phyloP scores from a whole-genome alignment of 2,113 vertebrate species.

The Okapia johnstoni region DNA sequence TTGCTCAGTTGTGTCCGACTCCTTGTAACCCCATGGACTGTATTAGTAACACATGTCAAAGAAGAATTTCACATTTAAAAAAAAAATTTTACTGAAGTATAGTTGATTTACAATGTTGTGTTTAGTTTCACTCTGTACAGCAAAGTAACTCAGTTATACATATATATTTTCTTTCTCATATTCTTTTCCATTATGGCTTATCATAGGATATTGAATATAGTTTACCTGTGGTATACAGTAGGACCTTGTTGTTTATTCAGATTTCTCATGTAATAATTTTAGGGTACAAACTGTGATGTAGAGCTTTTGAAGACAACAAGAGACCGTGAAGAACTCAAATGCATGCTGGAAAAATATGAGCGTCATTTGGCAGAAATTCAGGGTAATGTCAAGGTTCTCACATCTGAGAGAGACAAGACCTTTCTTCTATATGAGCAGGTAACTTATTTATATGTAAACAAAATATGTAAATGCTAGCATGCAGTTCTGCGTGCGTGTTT shows the following conservation, averaged over 20 bases:
- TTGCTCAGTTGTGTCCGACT: background rate
- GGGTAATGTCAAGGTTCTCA: slow-evolving; percentile 85
- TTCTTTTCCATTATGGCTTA: background rate
- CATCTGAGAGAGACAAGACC: slow-evolving; percentile 84
- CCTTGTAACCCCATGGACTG: background rate
- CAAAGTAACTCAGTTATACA: background rate
- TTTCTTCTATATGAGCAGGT: slow-evolving; percentile 82
- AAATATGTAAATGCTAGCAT: background rate
- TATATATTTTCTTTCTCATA: background rate
- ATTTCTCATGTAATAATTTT: slow-evolving; percentile 55
- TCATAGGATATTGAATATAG: background rate
- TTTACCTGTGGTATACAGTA: background rate
- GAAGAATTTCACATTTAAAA: background rate
- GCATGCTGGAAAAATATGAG: slow-evolving; percentile 82
- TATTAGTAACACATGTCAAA: background rate
- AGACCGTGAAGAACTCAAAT: slow-evolving; percentile 82
- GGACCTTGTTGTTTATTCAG: background rate
- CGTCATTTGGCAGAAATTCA: slow-evolving; percentile 84
- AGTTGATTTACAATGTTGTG: background rate
- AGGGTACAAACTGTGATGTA: slow-evolving; percentile 79
- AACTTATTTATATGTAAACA: slow-evolving; percentile 32
- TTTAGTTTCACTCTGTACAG: background rate
- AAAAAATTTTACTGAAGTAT: background rate
- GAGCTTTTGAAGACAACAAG: slow-evolving; percentile 80
- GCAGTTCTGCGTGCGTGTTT: background rate